phyloP scores from a whole-genome alignment of 2,888 invertebrate genomes.

The Siphlonurus alternatus region DNA sequence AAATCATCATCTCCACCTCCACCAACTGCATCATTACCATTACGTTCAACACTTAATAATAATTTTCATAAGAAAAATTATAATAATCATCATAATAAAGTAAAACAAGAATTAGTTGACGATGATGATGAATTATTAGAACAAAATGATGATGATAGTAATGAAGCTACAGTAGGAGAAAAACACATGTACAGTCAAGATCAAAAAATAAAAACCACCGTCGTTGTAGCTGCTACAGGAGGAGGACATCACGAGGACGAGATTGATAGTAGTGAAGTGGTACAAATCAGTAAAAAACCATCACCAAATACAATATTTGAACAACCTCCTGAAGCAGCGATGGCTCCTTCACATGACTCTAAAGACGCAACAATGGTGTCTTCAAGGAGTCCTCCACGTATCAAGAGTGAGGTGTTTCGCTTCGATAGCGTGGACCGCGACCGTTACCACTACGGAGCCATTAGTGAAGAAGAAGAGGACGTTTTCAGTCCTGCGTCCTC shows the following conservation, averaged over 20 bases:
- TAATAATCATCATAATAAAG: conserved; percentile 23
- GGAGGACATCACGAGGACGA: conserved; percentile 13
- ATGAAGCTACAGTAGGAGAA: too few species aligned
- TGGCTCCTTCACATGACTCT: background rate
- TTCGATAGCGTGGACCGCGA: conserved; percentile 30
- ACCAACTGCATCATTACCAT: conserved; percentile 19
- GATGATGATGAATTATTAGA: background rate
- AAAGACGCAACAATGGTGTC: background rate
- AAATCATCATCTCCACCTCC: conserved; percentile 9
- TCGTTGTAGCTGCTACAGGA: conserved; percentile 13
- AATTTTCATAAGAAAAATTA: conserved; percentile 28
- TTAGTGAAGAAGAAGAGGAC: conserved; percentile 33
- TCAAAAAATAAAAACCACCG: background rate
- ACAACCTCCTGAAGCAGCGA: background rate
- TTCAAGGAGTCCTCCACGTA: conserved; percentile 15
- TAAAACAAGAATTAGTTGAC: background rate
- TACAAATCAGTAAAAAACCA: background rate
- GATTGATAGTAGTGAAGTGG: background rate
- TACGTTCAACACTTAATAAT: conserved; percentile 28
- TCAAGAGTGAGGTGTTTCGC: conserved; percentile 31
- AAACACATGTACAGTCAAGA: background rate
- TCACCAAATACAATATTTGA: background rate
- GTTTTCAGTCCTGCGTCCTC: conserved; percentile 39
- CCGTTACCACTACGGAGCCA: conserved; percentile 18
- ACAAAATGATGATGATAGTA: background rate